Percentiles rank a stretch among this genome's conserved stretches.
phyloP scores from a whole-genome alignment of 2,888 invertebrate species.

The Acleris literana region DNA sequence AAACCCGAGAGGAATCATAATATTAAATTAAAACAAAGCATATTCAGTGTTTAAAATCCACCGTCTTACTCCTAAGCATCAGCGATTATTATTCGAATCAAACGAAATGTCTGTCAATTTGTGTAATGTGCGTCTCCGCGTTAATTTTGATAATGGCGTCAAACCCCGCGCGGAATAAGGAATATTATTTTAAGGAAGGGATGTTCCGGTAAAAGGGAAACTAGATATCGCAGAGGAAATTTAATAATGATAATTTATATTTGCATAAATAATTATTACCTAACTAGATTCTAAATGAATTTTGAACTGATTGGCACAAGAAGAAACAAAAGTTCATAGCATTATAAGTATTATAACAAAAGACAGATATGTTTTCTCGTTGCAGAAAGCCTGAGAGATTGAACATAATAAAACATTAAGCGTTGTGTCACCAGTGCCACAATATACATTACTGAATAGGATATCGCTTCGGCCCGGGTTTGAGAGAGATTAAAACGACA shows the following conservation, averaged over 20 bases:
- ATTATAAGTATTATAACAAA: no score
- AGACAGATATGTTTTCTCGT: no score
- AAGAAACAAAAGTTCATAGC: no score
- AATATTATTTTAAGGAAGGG: conserved; percentile 1
- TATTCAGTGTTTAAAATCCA: conserved; percentile 18
- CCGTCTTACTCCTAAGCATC: conserved; percentile 6
- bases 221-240: no score
- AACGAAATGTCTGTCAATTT: conserved; percentile 24
- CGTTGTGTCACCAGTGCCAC: not conserved
- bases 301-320: no score
- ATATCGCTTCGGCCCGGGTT: conserved; percentile 9
- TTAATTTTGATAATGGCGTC: conserved; percentile 18
- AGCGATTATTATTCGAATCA: conserved; percentile 14
- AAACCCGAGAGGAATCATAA: conserved; percentile 9
- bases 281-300: no score
- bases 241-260: no score
- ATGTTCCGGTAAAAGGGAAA: no score
- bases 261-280: no score
- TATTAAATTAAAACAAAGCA: conserved; percentile 21
- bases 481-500: conserved; percentile 22
- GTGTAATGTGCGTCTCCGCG: conserved; percentile 9
- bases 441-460: conserved; percentile 1
- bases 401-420: not conserved
- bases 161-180: conserved; percentile 6
- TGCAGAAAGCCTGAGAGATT: not conserved